These are phyloP conservation scores for Eristalis intricaria DNA, from an alignment of 2,888 invertebrate genomes.

Conservation along the genomic window DNA sequence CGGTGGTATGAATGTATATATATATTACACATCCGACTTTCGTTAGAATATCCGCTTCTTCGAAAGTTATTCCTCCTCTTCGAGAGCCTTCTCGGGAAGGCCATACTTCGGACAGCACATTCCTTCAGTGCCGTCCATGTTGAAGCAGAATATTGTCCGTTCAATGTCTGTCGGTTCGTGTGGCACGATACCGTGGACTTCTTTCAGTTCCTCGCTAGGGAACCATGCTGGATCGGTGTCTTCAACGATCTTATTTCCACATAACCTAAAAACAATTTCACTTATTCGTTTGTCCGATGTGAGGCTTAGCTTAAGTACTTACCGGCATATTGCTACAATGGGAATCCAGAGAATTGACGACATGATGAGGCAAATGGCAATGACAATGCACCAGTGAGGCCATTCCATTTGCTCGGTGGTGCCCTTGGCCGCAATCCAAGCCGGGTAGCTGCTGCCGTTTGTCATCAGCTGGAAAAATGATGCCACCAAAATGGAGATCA, in stretches of 20 bases:
- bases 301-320: conserved; percentile 48
- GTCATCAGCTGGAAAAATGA: conserved; percentile 91
- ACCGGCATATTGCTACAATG: conserved; percentile 90
- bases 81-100: conserved; percentile 79
- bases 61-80: conserved; percentile 79
- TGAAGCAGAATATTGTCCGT: conserved; percentile 91
- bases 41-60: not conserved
- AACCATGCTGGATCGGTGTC: conserved; percentile 97
- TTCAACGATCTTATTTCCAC: conserved; percentile 90
- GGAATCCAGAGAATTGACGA: conserved; percentile 95
- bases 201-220: conserved; percentile 92
- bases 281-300: not conserved
- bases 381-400: conserved; percentile 91
- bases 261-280: conserved; percentile 83
- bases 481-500: conserved; percentile 92
- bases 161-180: conserved; percentile 90
- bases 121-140: conserved; percentile 91
- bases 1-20: conserved; percentile 56
- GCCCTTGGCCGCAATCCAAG: conserved; percentile 90
- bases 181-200: conserved; percentile 94
- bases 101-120: conserved; percentile 88
- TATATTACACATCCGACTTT: conserved; percentile 29
- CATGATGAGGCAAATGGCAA: conserved; percentile 88
- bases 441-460: conserved; percentile 92
- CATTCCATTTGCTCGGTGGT: conserved; percentile 89